Evolutionary conservation across 2,113 vertebrate species (phyloP).

Genomic region (Ginglymostoma cirratum): DNA sequence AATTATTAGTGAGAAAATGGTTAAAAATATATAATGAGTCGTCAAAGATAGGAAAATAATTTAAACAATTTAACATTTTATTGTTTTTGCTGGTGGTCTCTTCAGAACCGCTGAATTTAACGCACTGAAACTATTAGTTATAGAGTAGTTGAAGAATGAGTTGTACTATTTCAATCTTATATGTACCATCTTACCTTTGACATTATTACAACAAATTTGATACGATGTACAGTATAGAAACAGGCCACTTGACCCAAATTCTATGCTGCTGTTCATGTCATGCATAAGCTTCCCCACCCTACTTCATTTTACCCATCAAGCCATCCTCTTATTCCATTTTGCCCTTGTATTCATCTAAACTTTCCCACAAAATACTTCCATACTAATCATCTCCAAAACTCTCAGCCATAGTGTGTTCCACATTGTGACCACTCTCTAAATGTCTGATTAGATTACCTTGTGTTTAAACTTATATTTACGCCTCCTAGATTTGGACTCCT

Average conservation of each 20-base stretch:
- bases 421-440: too few relatives aligned
- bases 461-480: background rate
- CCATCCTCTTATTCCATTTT: too few relatives aligned
- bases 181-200: background rate
- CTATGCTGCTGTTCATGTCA: too few relatives aligned
- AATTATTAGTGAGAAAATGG: background rate
- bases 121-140: background rate
- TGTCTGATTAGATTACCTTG: background rate
- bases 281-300: too few relatives aligned
- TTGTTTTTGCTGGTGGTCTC: background rate
- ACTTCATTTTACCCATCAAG: too few relatives aligned
- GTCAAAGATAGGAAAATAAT: background rate
- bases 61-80: background rate
- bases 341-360: too few relatives aligned
- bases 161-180: background rate
- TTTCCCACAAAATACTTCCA: too few relatives aligned
- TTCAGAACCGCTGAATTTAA: background rate
- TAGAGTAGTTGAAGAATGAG: background rate
- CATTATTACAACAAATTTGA: background rate
- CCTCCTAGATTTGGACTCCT: background rate
- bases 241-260: too few relatives aligned
- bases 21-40: background rate
- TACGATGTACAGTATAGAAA: background rate
- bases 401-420: too few relatives aligned
- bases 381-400: too few relatives aligned